A percentile compares a stretch with the other conserved stretches of the same genome.
These are phyloP conservation scores for Pseudanteris insignis DNA, from an alignment of 2,888 invertebrate genomes.

Conservation along the genomic window DNA sequence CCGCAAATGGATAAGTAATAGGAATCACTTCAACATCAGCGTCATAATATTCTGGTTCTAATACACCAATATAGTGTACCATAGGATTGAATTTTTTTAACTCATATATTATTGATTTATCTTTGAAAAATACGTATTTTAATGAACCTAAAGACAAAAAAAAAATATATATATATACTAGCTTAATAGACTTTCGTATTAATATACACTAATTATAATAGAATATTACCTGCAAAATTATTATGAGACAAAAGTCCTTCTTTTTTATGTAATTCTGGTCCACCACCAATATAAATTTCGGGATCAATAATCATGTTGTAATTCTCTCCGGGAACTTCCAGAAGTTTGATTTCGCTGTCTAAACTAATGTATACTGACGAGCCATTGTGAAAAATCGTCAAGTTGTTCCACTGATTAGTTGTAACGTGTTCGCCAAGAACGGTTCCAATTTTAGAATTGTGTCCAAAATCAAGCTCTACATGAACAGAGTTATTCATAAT, in stretches of 20 bases:
- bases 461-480: constrained; percentile 87
- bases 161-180: no score
- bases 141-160: constrained; percentile 88
- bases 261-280: constrained; percentile 84
- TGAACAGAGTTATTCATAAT: constrained; percentile 84
- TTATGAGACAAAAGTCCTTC: constrained; percentile 83
- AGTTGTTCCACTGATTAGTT: constrained; percentile 86
- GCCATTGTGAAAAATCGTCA: constrained; percentile 85
- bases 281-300: constrained; percentile 91
- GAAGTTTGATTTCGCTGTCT: constrained; percentile 76
- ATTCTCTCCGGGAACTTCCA: constrained; percentile 78
- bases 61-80: constrained; percentile 81
- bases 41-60: constrained; percentile 85
- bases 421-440: constrained; percentile 74
- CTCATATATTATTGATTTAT: constrained; percentile 89
- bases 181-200: constrained; percentile 1
- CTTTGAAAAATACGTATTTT: constrained; percentile 93
- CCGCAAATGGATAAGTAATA: constrained; percentile 89
- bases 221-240: constrained; percentile 77
- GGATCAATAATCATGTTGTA: constrained; percentile 88
- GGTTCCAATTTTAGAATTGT: constrained; percentile 76
- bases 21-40: constrained; percentile 87
- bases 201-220: no score
- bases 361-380: constrained; percentile 78
- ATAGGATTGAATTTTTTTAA: constrained; percentile 85